Evolutionary conservation across 2,888 invertebrate species (phyloP).

Genomic region (Tachina fera): DNA sequence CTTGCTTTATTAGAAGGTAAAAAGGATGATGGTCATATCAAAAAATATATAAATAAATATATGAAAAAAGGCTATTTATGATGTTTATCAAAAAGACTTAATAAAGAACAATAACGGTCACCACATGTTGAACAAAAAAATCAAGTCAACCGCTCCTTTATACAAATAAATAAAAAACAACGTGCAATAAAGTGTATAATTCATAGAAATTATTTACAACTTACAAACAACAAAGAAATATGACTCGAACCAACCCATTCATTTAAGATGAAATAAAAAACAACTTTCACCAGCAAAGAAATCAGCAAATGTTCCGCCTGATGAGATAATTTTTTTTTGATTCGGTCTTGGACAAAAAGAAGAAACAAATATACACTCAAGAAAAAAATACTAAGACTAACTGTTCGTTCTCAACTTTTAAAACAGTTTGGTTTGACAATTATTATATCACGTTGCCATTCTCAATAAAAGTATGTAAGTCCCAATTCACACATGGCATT

Average conservation of each 20-base stretch:
- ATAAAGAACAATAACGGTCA: constrained; percentile 51
- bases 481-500: no score
- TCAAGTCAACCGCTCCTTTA: constrained; percentile 10
- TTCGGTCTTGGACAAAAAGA: not conserved
- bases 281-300: constrained; percentile 76
- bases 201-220: constrained; percentile 12
- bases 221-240: constrained; percentile 41
- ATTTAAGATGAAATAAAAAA: not conserved
- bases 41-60: constrained; percentile 47
- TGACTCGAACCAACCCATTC: constrained; percentile 23
- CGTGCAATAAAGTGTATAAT: constrained; percentile 12
- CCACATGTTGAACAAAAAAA: constrained; percentile 22
- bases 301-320: constrained; percentile 77
- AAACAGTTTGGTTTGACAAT: no score
- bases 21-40: constrained; percentile 44
- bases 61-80: constrained; percentile 74
- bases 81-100: constrained; percentile 74
- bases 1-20: constrained; percentile 36
- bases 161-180: not conserved
- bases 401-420: no score
- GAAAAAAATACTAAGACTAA: no score
- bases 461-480: no score
- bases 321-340: constrained; percentile 73
- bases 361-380: no score
- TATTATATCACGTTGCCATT: no score